A percentile compares a stretch with the other conserved stretches of the same genome.
Evolutionary conservation across 2,888 invertebrate genomes (phyloP).

Genomic region (Seira ritae): DNA sequence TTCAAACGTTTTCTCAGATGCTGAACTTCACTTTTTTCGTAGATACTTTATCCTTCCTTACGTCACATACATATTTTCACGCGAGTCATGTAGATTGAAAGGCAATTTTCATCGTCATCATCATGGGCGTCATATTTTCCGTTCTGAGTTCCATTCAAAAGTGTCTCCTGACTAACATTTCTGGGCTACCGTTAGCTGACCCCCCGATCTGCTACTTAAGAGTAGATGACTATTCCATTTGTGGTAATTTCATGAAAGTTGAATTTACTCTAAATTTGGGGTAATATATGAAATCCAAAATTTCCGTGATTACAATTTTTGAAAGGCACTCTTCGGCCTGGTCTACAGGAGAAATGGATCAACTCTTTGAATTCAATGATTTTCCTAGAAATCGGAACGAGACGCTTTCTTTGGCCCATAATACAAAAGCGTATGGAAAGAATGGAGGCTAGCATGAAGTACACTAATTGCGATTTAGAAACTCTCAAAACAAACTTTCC

Average conservation of each 20-base stretch:
- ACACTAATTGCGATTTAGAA: conserved; percentile 66
- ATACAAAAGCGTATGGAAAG: conserved; percentile 69
- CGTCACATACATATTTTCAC: too few relatives aligned
- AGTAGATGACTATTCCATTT: conserved; percentile 59
- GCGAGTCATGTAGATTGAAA: too few relatives aligned
- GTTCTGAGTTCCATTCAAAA: conserved; percentile 59
- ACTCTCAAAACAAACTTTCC: conserved; percentile 64
- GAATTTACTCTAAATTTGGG: neutral
- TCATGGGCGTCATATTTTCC: conserved; percentile 61
- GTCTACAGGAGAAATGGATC: conserved; percentile 66
- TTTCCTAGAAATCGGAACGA: conserved; percentile 63
- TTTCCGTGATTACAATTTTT: neutral
- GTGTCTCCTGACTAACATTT: conserved; percentile 49
- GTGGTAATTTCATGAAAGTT: conserved; percentile 42
- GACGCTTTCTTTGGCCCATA: conserved; percentile 65
- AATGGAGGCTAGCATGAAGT: conserved; percentile 70
- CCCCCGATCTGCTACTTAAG: conserved; percentile 61
- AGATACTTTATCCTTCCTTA: too few relatives aligned
- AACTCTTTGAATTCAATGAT: conserved; percentile 67
- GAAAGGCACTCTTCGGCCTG: conserved; percentile 51
- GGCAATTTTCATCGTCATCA: too few relatives aligned
- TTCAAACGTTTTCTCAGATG: too few relatives aligned
- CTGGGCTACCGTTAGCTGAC: conserved; percentile 55
- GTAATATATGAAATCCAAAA: too few relatives aligned
- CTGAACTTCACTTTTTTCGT: too few relatives aligned